Evolutionary conservation across 2,888 invertebrate species (phyloP), one percentile per base, ranked within the genome.

Genomic region (Leptopterna dolabrata): DNA sequence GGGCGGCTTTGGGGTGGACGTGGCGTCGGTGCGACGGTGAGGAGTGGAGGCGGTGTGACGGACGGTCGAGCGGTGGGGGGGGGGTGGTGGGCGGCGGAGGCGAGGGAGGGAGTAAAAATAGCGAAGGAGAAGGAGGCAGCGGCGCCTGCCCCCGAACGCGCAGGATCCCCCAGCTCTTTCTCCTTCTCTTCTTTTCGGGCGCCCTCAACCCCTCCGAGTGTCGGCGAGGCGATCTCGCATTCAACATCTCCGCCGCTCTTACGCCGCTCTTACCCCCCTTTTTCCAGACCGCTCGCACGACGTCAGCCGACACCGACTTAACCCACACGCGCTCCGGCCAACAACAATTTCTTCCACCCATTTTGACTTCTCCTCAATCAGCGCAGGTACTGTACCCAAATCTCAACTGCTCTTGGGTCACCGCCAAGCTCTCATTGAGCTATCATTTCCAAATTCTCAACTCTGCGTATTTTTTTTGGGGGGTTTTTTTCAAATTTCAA

Each of bases 211-310:
- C 29, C 14, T 7, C 36, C 41, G 87, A 87, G 87, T 80, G 78
- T 70, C 80, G 76, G 81, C 80, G 87, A 81, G 87, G 87, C 55
- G 70, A 81, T 87, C 87, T 87, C 87, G 87, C 80, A 87, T 80
- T 80, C 76, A 80, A 81, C 87, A 80, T 80, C 80, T 80, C n/a
- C n/a, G n/a, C n/a, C 27, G 80, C 43, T 47, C 87, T 47, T 70
- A 19, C 29, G 47, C 71, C 87, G 80, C 76, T 29, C 19, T 83
- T 1, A 11, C 83, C 45, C 47, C 47, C 85, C 27, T 27, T 81
- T 81, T 13, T 83, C 83, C 71, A 71, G 43, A 24, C 83, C 70
- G 16, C 51, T 71, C 51, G 14, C 73, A 41, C 73, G 73, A 36
- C 55, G 55, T 55, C 55, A 55, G 36, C 36, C 36, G 36, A 30